These are phyloP conservation scores for Strongylocentrotus purpuratus DNA, from an alignment of 35 echinoderm and acorn worm genomes.

Conservation along the genomic window DNA sequence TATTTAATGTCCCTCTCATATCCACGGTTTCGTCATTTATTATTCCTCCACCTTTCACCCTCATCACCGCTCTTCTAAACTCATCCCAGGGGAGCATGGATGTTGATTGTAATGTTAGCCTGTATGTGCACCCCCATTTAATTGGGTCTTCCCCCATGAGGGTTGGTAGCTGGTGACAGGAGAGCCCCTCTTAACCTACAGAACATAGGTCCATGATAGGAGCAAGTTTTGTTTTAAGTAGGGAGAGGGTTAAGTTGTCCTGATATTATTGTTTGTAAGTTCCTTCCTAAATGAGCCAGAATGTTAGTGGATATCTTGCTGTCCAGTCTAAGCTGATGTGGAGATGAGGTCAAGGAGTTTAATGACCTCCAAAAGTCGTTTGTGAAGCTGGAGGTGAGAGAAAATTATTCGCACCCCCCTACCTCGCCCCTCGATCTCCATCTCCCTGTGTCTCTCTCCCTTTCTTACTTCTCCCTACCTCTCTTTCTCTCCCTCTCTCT, in stretches of 20 bases:
- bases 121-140: neutral
- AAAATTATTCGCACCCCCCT: neutral
- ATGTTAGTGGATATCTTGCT: neutral
- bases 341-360: neutral
- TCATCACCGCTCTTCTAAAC: neutral
- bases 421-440: neutral
- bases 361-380: neutral
- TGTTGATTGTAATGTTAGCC: slow-evolving; percentile 17
- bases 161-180: neutral
- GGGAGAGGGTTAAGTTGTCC: neutral
- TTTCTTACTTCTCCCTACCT: neutral
- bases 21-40: neutral
- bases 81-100: neutral
- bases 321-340: neutral
- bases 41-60: neutral
- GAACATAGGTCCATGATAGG: neutral
- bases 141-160: slow-evolving; percentile 8
- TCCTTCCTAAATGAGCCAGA: neutral
- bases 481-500: neutral
- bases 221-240: neutral
- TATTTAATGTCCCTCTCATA: neutral
- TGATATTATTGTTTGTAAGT: neutral
- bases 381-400: neutral
- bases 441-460: neutral
- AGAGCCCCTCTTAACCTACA: neutral